Base-by-base conservation (phyloP, 2,113 vertebrate species). In the Coregonus clupeaformis region DNA sequence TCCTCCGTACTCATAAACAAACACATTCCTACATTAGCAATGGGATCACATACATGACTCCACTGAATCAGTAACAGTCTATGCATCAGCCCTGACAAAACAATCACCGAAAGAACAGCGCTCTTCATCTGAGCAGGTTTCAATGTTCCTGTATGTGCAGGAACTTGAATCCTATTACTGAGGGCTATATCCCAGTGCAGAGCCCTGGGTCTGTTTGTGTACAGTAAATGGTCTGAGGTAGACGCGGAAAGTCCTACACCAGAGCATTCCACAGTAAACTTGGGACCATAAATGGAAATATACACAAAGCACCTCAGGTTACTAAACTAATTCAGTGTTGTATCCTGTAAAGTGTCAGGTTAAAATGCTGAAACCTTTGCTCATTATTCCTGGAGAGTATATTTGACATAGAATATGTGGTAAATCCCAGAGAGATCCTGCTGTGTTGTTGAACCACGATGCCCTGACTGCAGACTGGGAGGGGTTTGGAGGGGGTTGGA, bases 381-480 rank as follows among this genome's bases (percentile, higher is more conserved):
- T 83, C 82, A 72, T 88, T 70, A 87, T 86, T 86, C 79, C 78
- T 84, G 67, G 74, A 81, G 30, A 78, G 80, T 69, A 70, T 78
- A 84, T 87, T 89, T 89, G 77, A 88, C 80, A 81, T 77, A 64
- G 81, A 89, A 69, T 89, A 76, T 79, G 55, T 42, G 4, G 71
- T 82, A 87, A 88, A 88, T 86, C 64, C 87, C 78, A 13, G 55
- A 77, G 84, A 82, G 90, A 90, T 86, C 84, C 84, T 65, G 60
- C 78, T 62, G 68, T 73, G 25, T 69, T 83, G 77, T 74, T 75
- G 70, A 60, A 78, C 47, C 32, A 73, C 65, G 74, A 78, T 2
- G 74, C 68, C 72, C 80, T 55, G 42, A 0, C 63, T 36, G 70
- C 24, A 49, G 74, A 69, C 73, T 62, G 80, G 16, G 76, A 78